Evolutionary conservation across 1,140 invertebrate genomes (phyloP), one percentile per base, ranked within the genome.

Genomic region (Rhyacophila brunnea): DNA sequence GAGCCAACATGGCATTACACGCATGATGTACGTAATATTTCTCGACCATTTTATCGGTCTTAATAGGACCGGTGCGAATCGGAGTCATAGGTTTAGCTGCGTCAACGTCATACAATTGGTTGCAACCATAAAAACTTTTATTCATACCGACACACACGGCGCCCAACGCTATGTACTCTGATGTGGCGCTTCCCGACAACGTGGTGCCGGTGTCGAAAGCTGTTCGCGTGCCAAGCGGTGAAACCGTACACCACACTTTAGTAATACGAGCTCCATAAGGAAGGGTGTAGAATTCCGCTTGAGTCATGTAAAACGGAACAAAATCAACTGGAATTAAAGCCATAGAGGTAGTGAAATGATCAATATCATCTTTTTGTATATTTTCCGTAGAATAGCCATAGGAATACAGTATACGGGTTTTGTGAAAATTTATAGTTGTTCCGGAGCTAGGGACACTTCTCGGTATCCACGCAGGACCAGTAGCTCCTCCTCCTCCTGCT

Each of bases 281-380:
- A 34, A 62, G 51, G 10, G 19, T 49, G 23, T 38, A 19, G 43
- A 38, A 61, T 56, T 61, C 59, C 1, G 35, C 20, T 38, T 53
- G 15, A 43, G 13, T 49, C 45, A 61, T 43, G 55, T 61, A 61
- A 49, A 61, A 61, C 17, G 59, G 52, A 14, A 56, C 14, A 49
- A 55, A 61, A 49, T 56, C 52, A 23, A 60, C 58, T 6, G 58
- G 58, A 44, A 60, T 28, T 19, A 60, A 40, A 11, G 58, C 58
- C 14, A 60, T 48, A 10, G 52, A 19, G 1, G 20, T 55, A 9
- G 23, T 28, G 9, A 28, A 28, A 28, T 28, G 23, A 9, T 28
- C 23, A 28, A 9, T 28, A 9, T 28, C 23, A 9, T 28, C 23
- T 3, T 28, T 28, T 9, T 28, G 23, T 28, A 28, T 28, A 28